phyloP scores from a whole-genome alignment of 2,797 vertebrate species.

The Syngnathus rostellatus region DNA sequence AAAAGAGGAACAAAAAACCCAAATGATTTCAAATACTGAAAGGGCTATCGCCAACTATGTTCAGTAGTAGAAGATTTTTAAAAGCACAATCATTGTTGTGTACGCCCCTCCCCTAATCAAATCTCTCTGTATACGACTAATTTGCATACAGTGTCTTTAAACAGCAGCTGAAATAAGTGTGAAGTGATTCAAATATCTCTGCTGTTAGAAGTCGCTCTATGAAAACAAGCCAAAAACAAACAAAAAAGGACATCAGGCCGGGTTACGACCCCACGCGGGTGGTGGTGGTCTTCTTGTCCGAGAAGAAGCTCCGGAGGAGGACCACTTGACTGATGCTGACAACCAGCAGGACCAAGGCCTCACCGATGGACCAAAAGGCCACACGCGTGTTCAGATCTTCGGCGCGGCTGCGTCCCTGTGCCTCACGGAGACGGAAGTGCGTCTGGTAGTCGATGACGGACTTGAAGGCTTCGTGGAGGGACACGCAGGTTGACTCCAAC shows the following conservation, averaged over 20 bases:
- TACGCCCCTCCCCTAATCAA: slow-evolving; percentile 22
- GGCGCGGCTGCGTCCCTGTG: slow-evolving; percentile 92
- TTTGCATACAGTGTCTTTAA: slow-evolving; percentile 34
- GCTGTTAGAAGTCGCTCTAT: slow-evolving; percentile 38
- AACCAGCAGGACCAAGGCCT: slow-evolving; percentile 92
- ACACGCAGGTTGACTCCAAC: slow-evolving; percentile 98
- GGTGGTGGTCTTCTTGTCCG: slow-evolving; percentile 94
- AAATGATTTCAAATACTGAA: slow-evolving; percentile 32
- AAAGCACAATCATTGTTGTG: slow-evolving; percentile 9
- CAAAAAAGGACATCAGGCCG: slow-evolving; percentile 4
- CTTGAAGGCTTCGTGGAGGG: slow-evolving; percentile 95
- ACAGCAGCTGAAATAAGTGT: slow-evolving; percentile 36
- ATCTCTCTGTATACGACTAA: slow-evolving; percentile 15
- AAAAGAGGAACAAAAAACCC: slow-evolving; percentile 37
- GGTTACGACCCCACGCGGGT: slow-evolving; percentile 92
- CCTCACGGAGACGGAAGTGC: slow-evolving; percentile 92
- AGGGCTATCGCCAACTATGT: slow-evolving; percentile 13
- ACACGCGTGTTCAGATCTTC: slow-evolving; percentile 96
- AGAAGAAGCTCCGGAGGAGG: slow-evolving; percentile 96
- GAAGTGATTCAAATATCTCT: slow-evolving; percentile 44
- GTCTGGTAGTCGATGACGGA: slow-evolving; percentile 97
- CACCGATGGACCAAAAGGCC: slow-evolving; percentile 96
- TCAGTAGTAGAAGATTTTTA: slow-evolving; percentile 8
- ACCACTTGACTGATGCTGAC: slow-evolving; percentile 98
- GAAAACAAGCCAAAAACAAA: slow-evolving; percentile 15